phyloP scores from a whole-genome alignment of 2,888 invertebrate species.

The Drosophila seclusa region DNA sequence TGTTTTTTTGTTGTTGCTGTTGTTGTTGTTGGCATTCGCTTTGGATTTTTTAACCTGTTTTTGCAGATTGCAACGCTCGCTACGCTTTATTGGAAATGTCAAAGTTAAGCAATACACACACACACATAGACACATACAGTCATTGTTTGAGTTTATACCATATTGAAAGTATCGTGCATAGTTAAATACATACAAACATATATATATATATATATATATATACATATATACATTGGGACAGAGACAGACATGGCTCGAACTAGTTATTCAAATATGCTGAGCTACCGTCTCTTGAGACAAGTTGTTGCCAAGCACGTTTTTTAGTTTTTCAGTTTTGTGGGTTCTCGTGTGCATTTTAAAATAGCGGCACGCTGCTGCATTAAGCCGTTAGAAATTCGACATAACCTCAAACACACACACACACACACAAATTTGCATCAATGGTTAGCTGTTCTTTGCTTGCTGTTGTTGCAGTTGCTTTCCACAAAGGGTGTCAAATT shows the following conservation, averaged over 20 bases:
- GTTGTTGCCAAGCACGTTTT: constrained; percentile 81
- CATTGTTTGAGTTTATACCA: constrained; percentile 61
- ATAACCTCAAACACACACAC: constrained; percentile 60
- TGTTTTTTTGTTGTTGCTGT: constrained; percentile 19
- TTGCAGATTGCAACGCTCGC: constrained; percentile 68
- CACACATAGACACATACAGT: constrained; percentile 18
- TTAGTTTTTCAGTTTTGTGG: constrained; percentile 72
- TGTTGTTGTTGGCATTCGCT: constrained; percentile 55
- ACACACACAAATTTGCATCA: constrained; percentile 50
- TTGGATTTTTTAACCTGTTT: constrained; percentile 75
- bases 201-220: constrained; percentile 9
- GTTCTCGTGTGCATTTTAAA: constrained; percentile 70
- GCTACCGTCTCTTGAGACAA: constrained; percentile 59
- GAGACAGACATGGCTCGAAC: constrained; percentile 56
- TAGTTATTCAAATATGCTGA: constrained; percentile 80
- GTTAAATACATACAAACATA: constrained; percentile 11
- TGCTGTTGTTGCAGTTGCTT: neutral
- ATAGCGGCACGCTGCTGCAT: constrained; percentile 75
- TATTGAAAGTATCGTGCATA: constrained; percentile 73
- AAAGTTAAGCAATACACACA: constrained; percentile 73
- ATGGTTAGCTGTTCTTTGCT: constrained; percentile 46
- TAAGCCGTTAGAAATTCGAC: constrained; percentile 71
- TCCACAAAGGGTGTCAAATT: constrained; percentile 66
- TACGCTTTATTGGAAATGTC: constrained; percentile 70
- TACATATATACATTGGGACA: constrained; percentile 11